These are phyloP conservation scores for Sinocyclocheilus anshuiensis DNA, from an alignment of 2,113 vertebrate genomes.

Conservation along the genomic window DNA sequence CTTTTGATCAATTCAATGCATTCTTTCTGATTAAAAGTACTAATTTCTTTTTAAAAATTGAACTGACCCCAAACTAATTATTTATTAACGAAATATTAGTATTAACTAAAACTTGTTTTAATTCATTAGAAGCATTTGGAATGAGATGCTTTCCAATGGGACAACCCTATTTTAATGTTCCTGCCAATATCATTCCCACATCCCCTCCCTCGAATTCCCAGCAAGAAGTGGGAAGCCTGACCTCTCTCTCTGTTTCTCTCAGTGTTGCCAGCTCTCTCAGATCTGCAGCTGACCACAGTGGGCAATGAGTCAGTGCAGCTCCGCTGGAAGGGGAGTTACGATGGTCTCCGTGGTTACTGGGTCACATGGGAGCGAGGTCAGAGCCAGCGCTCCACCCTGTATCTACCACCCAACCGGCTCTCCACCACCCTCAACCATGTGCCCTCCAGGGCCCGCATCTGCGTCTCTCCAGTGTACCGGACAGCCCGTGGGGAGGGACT, in stretches of 20 bases:
- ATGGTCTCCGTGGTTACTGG: constrained; percentile 79
- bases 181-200: constrained; percentile 7
- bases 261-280: constrained; percentile 73
- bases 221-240: constrained; percentile 5
- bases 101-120: no score
- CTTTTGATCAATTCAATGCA: neutral
- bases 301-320: constrained; percentile 78
- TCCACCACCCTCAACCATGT: constrained; percentile 77
- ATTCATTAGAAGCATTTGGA: neutral
- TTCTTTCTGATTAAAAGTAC: neutral
- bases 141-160: neutral
- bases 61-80: no score
- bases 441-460: constrained; percentile 72
- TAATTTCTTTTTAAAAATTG: no score
- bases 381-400: constrained; percentile 60
- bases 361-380: constrained; percentile 77
- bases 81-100: no score
- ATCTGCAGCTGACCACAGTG: constrained; percentile 76
- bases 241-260: constrained; percentile 37
- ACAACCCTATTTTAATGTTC: constrained; percentile 10
- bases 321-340: constrained; percentile 74
- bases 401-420: constrained; percentile 71
- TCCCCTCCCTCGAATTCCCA: neutral
- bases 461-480: constrained; percentile 82
- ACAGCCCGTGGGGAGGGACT: constrained; percentile 72